phyloP scores from a whole-genome alignment of 2,888 invertebrate species.

The Crematogaster levior region DNA sequence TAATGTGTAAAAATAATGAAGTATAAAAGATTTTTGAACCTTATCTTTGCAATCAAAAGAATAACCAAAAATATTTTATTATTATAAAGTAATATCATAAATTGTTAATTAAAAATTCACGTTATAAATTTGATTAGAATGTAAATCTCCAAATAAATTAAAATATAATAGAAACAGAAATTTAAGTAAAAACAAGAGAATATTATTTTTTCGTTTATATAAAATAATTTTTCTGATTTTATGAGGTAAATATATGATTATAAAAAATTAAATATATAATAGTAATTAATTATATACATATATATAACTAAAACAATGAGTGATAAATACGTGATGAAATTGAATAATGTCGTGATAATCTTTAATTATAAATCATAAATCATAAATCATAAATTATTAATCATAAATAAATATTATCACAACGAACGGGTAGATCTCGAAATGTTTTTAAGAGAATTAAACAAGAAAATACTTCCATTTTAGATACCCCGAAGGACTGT shows the following conservation, averaged over 20 bases:
- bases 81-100: background rate
- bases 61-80: background rate
- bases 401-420: slow-evolving; percentile 51
- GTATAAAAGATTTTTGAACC: background rate
- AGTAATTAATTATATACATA: background rate
- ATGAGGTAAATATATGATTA: background rate
- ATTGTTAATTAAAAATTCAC: background rate
- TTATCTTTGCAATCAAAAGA: background rate
- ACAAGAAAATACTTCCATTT: slow-evolving; percentile 80
- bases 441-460: slow-evolving; percentile 38
- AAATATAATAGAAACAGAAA: background rate
- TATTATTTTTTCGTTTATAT: background rate
- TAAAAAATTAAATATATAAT: background rate
- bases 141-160: background rate
- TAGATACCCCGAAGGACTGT: slow-evolving; percentile 65
- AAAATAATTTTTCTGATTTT: slow-evolving; percentile 2
- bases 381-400: slow-evolving; percentile 37
- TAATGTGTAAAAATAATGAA: no score
- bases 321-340: background rate
- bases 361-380: slow-evolving; percentile 1
- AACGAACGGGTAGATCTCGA: slow-evolving; percentile 15
- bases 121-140: background rate
- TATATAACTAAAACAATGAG: background rate
- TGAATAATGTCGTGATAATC: no score
- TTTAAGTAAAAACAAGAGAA: background rate